Conservation (phyloP, 2,888 invertebrate genomes). For the Molanna angustata region DNA sequence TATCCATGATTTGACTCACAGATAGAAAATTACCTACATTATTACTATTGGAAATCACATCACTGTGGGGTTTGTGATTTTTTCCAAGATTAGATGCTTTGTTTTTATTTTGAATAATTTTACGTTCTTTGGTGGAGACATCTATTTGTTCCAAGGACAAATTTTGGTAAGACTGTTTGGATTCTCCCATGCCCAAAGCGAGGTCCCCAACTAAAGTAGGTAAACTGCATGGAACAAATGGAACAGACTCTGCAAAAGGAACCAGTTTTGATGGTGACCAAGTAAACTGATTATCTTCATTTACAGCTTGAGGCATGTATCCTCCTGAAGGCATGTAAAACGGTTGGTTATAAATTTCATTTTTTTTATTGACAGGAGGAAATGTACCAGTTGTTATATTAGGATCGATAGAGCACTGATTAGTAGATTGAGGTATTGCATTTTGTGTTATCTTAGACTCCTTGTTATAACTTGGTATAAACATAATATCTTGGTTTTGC, state of each 20-base stretch:
- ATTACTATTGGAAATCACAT: conserved; percentile 24
- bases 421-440: conserved; percentile 1
- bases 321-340: conserved; percentile 25
- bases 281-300: conserved; percentile 52
- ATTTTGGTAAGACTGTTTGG: conserved; percentile 24
- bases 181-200: conserved; percentile 46
- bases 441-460: conserved; percentile 43
- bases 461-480: conserved; percentile 48
- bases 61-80: no score
- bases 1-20: conserved; percentile 60
- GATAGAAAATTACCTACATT: conserved; percentile 53
- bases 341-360: conserved; percentile 24
- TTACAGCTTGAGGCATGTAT: conserved; percentile 35
- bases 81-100: conserved; percentile 29
- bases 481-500: conserved; percentile 43
- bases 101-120: conserved; percentile 13
- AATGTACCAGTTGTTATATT: not conserved
- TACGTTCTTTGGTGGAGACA: conserved; percentile 17
- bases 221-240: conserved; percentile 43
- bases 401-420: conserved; percentile 15
- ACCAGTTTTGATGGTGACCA: conserved; percentile 56
- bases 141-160: conserved; percentile 20
- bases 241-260: conserved; percentile 40
- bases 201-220: conserved; percentile 62
- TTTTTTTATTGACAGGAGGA: conserved; percentile 18